These are phyloP conservation scores for Heliconius hortense DNA, from an alignment of 2,888 invertebrate species.

Conservation along the genomic window DNA sequence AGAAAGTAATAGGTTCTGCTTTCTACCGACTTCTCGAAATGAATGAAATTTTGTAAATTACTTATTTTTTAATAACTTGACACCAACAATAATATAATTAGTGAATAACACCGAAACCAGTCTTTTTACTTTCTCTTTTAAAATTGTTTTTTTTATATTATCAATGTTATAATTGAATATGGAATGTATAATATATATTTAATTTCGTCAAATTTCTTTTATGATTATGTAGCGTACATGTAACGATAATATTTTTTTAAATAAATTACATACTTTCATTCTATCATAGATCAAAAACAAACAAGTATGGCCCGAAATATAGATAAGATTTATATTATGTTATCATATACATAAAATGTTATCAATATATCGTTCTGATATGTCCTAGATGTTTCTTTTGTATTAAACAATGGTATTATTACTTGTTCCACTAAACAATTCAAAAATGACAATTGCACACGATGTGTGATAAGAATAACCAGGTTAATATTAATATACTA, in stretches of 20 bases:
- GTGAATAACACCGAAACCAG: no score
- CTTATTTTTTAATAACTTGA: no score
- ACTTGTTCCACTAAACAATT: constrained; percentile 24
- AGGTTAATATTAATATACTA: background rate
- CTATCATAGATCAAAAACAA: background rate
- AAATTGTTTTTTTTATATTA: no score
- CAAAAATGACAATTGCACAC: constrained; percentile 3
- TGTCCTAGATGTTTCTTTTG: background rate
- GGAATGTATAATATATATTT: no score
- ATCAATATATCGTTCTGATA: background rate
- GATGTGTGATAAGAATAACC: constrained; percentile 9
- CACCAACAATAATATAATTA: no score
- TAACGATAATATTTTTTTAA: background rate
- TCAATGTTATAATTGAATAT: no score
- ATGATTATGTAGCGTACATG: no score
- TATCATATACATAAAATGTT: background rate
- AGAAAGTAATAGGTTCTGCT: no score
- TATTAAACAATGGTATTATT: constrained; percentile 18
- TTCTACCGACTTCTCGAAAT: background rate
- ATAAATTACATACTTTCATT: background rate
- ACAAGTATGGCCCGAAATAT: background rate
- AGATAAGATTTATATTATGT: background rate
- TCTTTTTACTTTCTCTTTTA: no score
- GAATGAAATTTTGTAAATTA: no score
- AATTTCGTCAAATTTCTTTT: no score